Evolutionary conservation across 2,797 vertebrate genomes (phyloP), one percentile per base, ranked within the genome.

Genomic region (Rhabdomys pumilio): DNA sequence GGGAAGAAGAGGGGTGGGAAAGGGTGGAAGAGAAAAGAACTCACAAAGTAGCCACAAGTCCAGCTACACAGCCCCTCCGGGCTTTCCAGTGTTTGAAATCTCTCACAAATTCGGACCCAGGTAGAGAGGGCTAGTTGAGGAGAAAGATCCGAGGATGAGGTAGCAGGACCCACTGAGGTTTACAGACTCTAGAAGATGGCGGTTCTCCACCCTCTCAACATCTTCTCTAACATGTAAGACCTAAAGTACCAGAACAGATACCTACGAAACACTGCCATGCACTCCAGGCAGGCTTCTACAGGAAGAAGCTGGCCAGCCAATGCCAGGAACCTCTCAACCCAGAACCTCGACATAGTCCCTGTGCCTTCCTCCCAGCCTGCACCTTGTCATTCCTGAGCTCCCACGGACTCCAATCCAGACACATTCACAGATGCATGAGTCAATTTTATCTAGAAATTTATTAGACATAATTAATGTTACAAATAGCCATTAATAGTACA

Each of bases 401-500:
- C 67, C 41, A 7, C n/a, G 1, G 67, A 86, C 34, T 57, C 73
- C 53, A 20, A 67, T 38, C 47, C 65, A 86, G 53, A 92, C 47
- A 84, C 63, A 89, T 1, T 41, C 89, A 92, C 67, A 84, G 83
- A 90, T 0, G 67, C 86, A 11, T 0, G 4, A 85, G 38, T 89
- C 86, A 50, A 17, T 38, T 97, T 41, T 77, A 29, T 94, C 57
- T 95, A 86, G 61, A 93, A 93, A 95, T 98, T 97, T 97, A 98
- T 98, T 94, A 50, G 57, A 86, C 81, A 80, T 19, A 67, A 91
- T 69, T 67, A 75, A 92, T 61, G n/a, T 87, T 69, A 75, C 19
- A 95, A 92, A 84, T 0, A 67, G 24, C 79, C 63, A 55, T 38
- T 96, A 44, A 44, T 44, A 50, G 84, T 50, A 95, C 76, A 95